Evolutionary conservation across 2,888 invertebrate genomes (phyloP).

Genomic region (Congeria kusceri): DNA sequence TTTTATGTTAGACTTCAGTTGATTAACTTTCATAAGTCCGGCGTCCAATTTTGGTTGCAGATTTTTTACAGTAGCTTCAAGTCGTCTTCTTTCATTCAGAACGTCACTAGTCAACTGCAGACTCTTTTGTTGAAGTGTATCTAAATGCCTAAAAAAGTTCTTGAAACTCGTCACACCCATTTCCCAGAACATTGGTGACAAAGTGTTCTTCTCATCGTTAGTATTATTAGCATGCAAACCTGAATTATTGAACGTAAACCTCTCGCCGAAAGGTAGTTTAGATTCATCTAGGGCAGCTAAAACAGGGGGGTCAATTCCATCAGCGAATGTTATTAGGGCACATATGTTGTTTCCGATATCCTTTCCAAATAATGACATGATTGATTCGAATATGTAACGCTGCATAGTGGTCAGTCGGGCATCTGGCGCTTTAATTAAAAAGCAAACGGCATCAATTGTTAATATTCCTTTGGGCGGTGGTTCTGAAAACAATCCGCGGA

Average conservation of each 20-base stretch:
- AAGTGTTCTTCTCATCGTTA: constrained; percentile 12
- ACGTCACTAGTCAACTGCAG: constrained; percentile 59
- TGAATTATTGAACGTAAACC: constrained; percentile 60
- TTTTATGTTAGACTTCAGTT: constrained; percentile 24
- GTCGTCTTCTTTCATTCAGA: constrained; percentile 43
- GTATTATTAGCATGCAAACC: constrained; percentile 50
- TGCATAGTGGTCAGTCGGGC: constrained; percentile 58
- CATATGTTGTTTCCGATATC: constrained; percentile 59
- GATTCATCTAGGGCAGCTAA: constrained; percentile 48
- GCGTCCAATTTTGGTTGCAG: constrained; percentile 28
- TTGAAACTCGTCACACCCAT: constrained; percentile 55
- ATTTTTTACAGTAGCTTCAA: constrained; percentile 48
- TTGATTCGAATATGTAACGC: constrained; percentile 59
- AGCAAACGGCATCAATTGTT: constrained; percentile 59
- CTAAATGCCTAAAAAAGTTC: constrained; percentile 44
- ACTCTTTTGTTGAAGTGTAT: constrained; percentile 46
- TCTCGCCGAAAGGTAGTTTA: constrained; percentile 36
- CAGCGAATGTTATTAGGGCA: constrained; percentile 62
- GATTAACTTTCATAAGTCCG: constrained; percentile 31
- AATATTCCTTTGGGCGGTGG: constrained; percentile 38
- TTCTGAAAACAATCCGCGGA: constrained; percentile 22
- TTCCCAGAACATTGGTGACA: constrained; percentile 54
- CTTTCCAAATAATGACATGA: constrained; percentile 60
- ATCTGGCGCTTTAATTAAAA: constrained; percentile 60
- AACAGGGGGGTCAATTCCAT: constrained; percentile 60